These are phyloP conservation scores for Apis mellifera DNA, from an alignment of 1,140 invertebrate species.

Conservation along the genomic window DNA sequence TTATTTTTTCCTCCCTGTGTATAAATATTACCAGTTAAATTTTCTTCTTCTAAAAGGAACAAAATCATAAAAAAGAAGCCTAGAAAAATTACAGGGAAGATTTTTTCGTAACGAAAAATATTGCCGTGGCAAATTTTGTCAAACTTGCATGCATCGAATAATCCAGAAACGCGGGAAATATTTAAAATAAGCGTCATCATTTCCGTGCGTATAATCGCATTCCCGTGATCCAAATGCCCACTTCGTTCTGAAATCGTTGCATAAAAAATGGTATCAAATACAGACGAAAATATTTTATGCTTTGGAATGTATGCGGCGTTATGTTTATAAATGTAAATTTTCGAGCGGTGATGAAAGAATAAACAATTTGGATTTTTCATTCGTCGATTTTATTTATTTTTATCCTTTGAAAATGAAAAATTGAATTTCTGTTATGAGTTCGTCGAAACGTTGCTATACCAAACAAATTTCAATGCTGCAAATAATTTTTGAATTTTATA, in stretches of 20 bases:
- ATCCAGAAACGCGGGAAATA: background rate
- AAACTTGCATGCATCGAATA: background rate
- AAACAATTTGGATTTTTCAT: background rate
- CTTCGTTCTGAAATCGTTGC: background rate
- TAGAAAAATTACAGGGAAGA: background rate
- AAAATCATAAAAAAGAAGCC: background rate
- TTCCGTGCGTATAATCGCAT: constrained; percentile 21
- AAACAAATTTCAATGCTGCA: no score
- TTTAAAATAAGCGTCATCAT: constrained; percentile 13
- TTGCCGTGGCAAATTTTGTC: background rate
- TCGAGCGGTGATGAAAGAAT: background rate
- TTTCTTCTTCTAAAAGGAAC: background rate
- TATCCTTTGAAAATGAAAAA: no score
- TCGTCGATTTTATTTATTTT: background rate
- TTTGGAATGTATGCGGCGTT: background rate
- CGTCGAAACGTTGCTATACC: no score
- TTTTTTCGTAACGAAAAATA: background rate
- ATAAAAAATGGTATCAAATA: constrained; percentile 35
- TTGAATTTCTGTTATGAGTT: no score
- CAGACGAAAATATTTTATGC: constrained; percentile 15
- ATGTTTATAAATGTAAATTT: constrained; percentile 3
- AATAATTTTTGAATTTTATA: no score
- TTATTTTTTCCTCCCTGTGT: no score
- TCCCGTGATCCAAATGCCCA: background rate
- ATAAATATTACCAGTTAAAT: no score